Evolutionary conservation across 2,888 invertebrate species (phyloP).

Genomic region (Microplitis manilae): DNA sequence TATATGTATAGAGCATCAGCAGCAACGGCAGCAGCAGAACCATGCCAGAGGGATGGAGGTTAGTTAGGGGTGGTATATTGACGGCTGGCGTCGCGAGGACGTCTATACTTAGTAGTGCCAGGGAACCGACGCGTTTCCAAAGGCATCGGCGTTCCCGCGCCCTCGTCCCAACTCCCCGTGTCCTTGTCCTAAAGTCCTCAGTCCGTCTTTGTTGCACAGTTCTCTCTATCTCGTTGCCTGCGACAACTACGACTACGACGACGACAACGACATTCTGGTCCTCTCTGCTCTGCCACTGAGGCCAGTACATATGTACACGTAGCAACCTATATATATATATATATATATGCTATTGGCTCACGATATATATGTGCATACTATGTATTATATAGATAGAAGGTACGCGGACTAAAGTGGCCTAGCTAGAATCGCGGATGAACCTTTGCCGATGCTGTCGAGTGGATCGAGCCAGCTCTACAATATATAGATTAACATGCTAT

Average conservation of each 20-base stretch:
- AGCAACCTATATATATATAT: background rate
- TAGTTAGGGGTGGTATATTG: conserved; percentile 71
- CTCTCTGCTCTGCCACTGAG: conserved; percentile 13
- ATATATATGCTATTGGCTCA: conserved; percentile 7
- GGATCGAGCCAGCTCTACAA: conserved; percentile 2
- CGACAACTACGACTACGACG: conserved; percentile 5
- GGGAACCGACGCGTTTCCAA: conserved; percentile 68
- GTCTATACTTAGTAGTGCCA: conserved; percentile 70
- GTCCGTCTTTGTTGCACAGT: conserved; percentile 17
- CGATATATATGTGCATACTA: conserved; percentile 5
- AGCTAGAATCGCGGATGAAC: conserved; percentile 32
- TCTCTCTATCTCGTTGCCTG: conserved; percentile 13
- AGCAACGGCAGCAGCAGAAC: conserved; percentile 44
- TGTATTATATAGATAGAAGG: conserved; percentile 11
- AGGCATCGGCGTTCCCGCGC: conserved; percentile 56
- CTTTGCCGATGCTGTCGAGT: conserved; percentile 31
- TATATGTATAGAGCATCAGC: conserved; percentile 38
- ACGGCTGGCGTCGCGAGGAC: conserved; percentile 72
- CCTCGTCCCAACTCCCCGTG: conserved; percentile 38
- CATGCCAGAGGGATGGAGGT: conserved; percentile 57
- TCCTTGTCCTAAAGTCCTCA: conserved; percentile 32
- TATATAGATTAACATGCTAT: background rate
- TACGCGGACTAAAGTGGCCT: conserved; percentile 27
- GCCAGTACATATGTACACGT: conserved; percentile 8
- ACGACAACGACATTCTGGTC: conserved; percentile 21